These are phyloP conservation scores for Sebastes nivosus DNA, from an alignment of 2,797 vertebrate genomes.

Conservation along the genomic window DNA sequence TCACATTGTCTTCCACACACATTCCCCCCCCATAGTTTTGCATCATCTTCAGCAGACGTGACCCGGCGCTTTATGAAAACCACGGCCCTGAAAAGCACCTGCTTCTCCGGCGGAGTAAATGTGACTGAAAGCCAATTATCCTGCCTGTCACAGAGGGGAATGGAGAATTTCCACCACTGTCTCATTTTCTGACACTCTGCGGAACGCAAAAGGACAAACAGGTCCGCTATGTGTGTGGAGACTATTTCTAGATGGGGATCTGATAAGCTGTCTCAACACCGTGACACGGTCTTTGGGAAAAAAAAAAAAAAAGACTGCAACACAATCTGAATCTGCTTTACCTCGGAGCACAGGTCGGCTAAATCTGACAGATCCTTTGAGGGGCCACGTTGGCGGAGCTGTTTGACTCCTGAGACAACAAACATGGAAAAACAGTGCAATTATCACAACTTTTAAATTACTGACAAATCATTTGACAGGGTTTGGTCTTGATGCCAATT, in stretches of 20 bases:
- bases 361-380: neutral
- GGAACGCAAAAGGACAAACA: slow-evolving; percentile 44
- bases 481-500: neutral
- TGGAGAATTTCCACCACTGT: slow-evolving; percentile 42
- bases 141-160: slow-evolving; percentile 50
- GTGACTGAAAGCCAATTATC: slow-evolving; percentile 72
- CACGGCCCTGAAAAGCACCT: slow-evolving; percentile 31
- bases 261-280: slow-evolving; percentile 36
- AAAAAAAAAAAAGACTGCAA: neutral
- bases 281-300: neutral
- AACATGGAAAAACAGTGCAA: neutral
- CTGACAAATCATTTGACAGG: neutral
- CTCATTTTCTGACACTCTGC: slow-evolving; percentile 35
- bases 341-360: neutral
- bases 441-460: neutral
- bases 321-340: neutral
- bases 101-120: slow-evolving; percentile 28
- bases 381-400: neutral
- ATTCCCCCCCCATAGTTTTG: neutral
- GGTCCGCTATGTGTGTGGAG: slow-evolving; percentile 11
- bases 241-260: slow-evolving; percentile 21
- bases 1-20: neutral
- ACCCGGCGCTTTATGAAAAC: slow-evolving; percentile 42
- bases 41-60: slow-evolving; percentile 25
- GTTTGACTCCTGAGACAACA: neutral